A percentile compares a stretch with the other conserved stretches of the same genome.
Evolutionary conservation across 1,140 invertebrate genomes (phyloP).

Genomic region (Hyles vespertilio): DNA sequence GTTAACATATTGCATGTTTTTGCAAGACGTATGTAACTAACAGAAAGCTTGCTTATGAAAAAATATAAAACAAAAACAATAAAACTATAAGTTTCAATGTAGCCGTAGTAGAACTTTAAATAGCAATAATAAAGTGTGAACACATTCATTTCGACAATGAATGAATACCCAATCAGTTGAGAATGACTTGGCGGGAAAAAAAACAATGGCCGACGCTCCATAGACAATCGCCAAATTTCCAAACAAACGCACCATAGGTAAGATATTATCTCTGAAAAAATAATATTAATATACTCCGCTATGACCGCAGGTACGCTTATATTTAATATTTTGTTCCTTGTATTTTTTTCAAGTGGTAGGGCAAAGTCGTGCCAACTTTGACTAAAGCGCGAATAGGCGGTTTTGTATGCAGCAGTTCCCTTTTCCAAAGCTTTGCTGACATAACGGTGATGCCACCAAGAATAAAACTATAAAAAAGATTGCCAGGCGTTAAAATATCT

Average conservation of each 20-base stretch:
- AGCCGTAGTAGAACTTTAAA: neutral
- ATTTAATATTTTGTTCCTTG: too few relatives aligned
- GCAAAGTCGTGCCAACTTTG: too few relatives aligned
- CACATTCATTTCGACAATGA: slow-evolving; percentile 14
- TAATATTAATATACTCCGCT: slow-evolving; percentile 16
- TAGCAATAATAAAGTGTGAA: slow-evolving; percentile 13
- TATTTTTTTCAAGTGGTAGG: too few relatives aligned
- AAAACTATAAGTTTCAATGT: neutral
- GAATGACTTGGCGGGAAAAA: slow-evolving; percentile 38
- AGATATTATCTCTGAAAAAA: slow-evolving; percentile 38
- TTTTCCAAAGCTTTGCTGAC: too few relatives aligned
- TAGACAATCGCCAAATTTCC: slow-evolving; percentile 57
- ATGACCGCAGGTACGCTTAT: neutral
- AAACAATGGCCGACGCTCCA: slow-evolving; percentile 39
- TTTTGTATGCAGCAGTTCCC: too few relatives aligned
- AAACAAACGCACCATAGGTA: slow-evolving; percentile 42
- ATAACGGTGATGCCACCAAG: too few relatives aligned
- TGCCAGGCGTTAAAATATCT: too few relatives aligned
- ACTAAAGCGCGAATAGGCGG: too few relatives aligned
- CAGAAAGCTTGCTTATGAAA: neutral
- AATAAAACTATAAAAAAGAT: too few relatives aligned
- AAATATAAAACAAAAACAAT: neutral
- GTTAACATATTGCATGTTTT: too few relatives aligned
- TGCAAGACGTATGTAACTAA: too few relatives aligned
- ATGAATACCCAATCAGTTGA: slow-evolving; percentile 16